Percentiles rank a stretch among this genome's conserved stretches.
These are phyloP conservation scores for Melanostigma gelatinosum DNA, from an alignment of 2,113 vertebrate species.

Conservation along the genomic window DNA sequence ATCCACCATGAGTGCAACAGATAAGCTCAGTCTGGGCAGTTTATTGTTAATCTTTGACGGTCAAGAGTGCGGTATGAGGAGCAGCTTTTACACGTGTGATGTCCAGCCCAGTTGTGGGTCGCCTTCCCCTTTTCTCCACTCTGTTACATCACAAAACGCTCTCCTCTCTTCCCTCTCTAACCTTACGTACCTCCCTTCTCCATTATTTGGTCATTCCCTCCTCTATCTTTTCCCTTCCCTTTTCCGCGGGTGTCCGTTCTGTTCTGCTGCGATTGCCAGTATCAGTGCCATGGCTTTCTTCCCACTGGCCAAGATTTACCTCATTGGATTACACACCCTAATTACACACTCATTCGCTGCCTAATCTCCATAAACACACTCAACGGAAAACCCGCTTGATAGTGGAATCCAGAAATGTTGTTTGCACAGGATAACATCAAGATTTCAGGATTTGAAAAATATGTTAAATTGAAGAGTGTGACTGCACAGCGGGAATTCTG, in stretches of 20 bases:
- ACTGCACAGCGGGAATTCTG: constrained; percentile 41
- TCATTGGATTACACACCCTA: constrained; percentile 62
- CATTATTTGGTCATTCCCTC: constrained; percentile 25
- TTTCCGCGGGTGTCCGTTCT: constrained; percentile 30
- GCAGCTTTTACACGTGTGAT: constrained; percentile 17
- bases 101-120: constrained; percentile 7
- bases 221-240: constrained; percentile 6
- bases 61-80: constrained; percentile 15
- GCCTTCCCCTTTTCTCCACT: not conserved
- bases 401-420: constrained; percentile 31
- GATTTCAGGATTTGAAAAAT: constrained; percentile 27
- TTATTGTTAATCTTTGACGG: constrained; percentile 32
- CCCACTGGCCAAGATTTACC: constrained; percentile 55
- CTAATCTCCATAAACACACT: constrained; percentile 66
- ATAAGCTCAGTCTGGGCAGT: constrained; percentile 3
- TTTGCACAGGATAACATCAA: constrained; percentile 43
- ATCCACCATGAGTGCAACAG: not conserved
- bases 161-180: not conserved
- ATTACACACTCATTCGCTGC: constrained; percentile 50
- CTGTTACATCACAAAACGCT: not conserved
- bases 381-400: constrained; percentile 30
- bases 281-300: constrained; percentile 42
- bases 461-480: constrained; percentile 27
- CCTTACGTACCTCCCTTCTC: constrained; percentile 1
- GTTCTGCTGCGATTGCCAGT: constrained; percentile 52